Evolutionary conservation across 1,140 invertebrate genomes (phyloP).

Genomic region (Archivesica marissinica): DNA sequence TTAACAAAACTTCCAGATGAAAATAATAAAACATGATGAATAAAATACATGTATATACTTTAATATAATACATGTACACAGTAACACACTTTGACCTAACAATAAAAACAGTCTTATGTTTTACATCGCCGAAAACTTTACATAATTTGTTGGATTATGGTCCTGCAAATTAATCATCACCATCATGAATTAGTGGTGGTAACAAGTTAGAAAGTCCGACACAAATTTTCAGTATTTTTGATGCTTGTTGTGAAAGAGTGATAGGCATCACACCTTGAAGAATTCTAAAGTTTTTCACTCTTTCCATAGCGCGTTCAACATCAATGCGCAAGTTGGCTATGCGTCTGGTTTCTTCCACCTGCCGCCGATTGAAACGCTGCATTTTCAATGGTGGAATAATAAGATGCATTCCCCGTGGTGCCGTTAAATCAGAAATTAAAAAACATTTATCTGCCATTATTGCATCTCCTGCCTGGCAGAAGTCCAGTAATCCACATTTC

Average conservation of each 20-base stretch:
- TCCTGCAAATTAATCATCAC: too few species aligned
- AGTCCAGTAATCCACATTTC: slow-evolving; percentile 28
- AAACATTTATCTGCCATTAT: slow-evolving; percentile 54
- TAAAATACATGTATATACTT: too few species aligned
- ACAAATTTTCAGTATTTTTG: slow-evolving; percentile 64
- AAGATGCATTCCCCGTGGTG: slow-evolving; percentile 41
- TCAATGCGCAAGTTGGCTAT: slow-evolving; percentile 56
- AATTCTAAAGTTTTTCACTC: slow-evolving; percentile 62
- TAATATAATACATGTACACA: too few species aligned
- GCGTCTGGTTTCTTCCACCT: slow-evolving; percentile 40
- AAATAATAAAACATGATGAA: too few species aligned
- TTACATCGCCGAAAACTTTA: too few species aligned
- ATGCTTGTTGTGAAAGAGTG: slow-evolving; percentile 25
- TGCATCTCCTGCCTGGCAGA: slow-evolving; percentile 40
- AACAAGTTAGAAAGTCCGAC: slow-evolving; percentile 61
- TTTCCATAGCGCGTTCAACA: slow-evolving; percentile 61
- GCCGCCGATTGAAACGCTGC: not conserved
- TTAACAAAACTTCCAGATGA: too few species aligned
- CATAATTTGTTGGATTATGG: too few species aligned
- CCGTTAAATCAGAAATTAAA: slow-evolving; percentile 32
- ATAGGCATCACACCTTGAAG: slow-evolving; percentile 66
- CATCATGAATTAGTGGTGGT: slow-evolving; percentile 43
- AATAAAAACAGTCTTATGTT: too few species aligned
- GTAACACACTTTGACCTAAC: too few species aligned
- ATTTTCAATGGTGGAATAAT: slow-evolving; percentile 55